Conservation (phyloP, 2,888 invertebrate species). For the Cyaniris semiargus region DNA sequence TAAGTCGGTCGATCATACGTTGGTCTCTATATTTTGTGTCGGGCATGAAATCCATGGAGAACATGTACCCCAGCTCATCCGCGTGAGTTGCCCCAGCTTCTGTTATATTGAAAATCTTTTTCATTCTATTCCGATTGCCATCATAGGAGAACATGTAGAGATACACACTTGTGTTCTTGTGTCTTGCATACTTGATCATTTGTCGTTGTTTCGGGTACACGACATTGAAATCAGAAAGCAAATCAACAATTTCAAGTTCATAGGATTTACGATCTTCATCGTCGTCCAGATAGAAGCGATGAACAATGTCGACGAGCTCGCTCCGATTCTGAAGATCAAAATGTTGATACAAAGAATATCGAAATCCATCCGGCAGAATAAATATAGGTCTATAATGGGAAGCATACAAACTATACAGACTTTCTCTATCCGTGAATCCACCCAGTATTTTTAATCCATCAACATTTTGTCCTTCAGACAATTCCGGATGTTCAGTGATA, state of each 20-base stretch:
- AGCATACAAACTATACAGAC: neutral
- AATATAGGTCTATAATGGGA: neutral
- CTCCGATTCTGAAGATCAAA: neutral
- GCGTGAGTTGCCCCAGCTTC: neutral
- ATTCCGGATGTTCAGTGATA: neutral
- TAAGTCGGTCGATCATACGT: neutral
- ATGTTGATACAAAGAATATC: neutral
- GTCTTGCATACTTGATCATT: neutral
- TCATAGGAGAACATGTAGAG: neutral
- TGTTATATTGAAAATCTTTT: neutral
- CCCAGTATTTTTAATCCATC: neutral
- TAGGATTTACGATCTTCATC: neutral
- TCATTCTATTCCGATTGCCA: neutral
- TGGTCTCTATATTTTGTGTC: neutral
- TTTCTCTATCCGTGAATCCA: neutral
- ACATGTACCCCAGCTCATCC: neutral
- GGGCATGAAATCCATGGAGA: neutral
- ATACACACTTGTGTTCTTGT: neutral
- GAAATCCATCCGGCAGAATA: neutral
- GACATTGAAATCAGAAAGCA: neutral
- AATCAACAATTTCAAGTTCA: neutral
- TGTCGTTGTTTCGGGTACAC: neutral
- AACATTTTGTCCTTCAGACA: neutral
- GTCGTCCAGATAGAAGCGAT: neutral
- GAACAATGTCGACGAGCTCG: neutral